These are phyloP conservation scores for Dallia pectoralis DNA, from an alignment of 2,797 vertebrate genomes.

Conservation along the genomic window DNA sequence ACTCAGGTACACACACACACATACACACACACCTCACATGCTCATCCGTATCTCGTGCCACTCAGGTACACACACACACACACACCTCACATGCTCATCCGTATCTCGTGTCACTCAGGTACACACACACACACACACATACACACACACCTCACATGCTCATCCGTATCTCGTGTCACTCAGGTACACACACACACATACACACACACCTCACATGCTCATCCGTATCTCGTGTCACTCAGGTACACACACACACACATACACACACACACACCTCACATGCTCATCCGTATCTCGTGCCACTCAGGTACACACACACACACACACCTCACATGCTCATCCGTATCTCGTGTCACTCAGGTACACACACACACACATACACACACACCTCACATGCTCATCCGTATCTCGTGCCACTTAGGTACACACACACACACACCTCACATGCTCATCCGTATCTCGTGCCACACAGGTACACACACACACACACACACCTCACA, in stretches of 20 bases:
- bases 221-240: too few relatives aligned
- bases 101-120: too few relatives aligned
- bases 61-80: conserved; percentile 65
- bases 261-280: too few relatives aligned
- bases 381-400: background rate
- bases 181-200: conserved; percentile 63
- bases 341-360: too few relatives aligned
- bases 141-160: background rate
- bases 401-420: conserved; percentile 52
- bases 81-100: background rate
- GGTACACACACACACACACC: conserved; percentile 56
- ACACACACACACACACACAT: too few relatives aligned
- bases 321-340: background rate
- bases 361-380: too few relatives aligned
- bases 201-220: background rate
- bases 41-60: conserved; percentile 28
- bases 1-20: too few relatives aligned
- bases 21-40: too few relatives aligned
- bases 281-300: conserved; percentile 24
- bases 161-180: conserved; percentile 35
- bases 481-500: too few relatives aligned
- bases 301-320: conserved; percentile 66
- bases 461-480: too few relatives aligned
- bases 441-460: background rate
- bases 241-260: too few relatives aligned